Base-by-base conservation (phyloP, 1,140 invertebrate species). In the Riptortus pedestris region DNA sequence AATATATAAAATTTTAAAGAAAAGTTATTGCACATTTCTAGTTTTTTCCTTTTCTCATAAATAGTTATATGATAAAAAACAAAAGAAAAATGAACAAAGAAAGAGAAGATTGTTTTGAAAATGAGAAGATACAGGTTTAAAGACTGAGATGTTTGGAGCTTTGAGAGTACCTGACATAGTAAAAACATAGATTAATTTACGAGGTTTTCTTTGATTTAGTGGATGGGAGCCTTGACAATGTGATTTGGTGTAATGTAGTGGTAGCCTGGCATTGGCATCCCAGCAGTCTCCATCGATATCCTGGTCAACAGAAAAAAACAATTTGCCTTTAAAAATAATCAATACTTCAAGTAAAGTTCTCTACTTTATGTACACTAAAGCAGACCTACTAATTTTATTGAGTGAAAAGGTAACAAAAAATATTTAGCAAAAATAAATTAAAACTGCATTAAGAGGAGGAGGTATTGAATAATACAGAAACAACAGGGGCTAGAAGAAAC, bases 211-310 rank as follows among this genome's bases (percentile, higher is more conserved):
- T 7, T n/a, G 59, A 58, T 67, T 86, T 87, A 92, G 80, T 93
- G 89, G 73, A 91, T 90, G 69, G 88, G 87, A 67, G 89, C 87
- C 78, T 91, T 91, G 71, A 93, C 88, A 75, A 93, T 91, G 80
- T 91, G 87, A 78, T 90, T 91, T 61, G 89, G 90, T 69, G 89
- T 85, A 75, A 93, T 88, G 80, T 91, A 92, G 75, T 91, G 89
- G 79, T 90, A 93, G 65, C 88, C 87, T 66, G 87, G 86, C 80
- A 93, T 85, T 71, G 87, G 87, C 79, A 92, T 81, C 70, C 88
- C 87, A 67, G 88, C 87, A 63, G 90, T 92, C 80, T 93, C 90
- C 87, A 91, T 88, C 52, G 89, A 90, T 88, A 92, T 91, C 83
- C 90, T 93, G 82, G 65, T 79, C 79, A 77, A 79, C 59, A 63